Percentiles rank a stretch among this genome's conserved stretches.
phyloP scores from a whole-genome alignment of 2,113 vertebrate genomes.

The Phylloscopus whistleri region DNA sequence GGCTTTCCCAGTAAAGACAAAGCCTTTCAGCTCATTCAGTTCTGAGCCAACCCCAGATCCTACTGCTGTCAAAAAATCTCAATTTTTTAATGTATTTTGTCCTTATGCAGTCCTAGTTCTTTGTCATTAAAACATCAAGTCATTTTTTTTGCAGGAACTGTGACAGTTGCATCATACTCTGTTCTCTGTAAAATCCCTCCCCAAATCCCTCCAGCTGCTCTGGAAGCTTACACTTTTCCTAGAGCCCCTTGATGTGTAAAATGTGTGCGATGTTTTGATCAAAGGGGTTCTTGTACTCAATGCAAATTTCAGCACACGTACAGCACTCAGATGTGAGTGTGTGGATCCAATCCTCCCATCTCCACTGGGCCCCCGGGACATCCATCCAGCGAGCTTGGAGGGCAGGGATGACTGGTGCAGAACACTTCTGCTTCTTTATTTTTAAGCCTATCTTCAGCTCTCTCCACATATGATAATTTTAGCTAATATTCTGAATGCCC shows the following conservation, averaged over 20 bases:
- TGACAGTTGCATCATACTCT: background rate
- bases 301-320: slow-evolving; percentile 18
- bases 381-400: background rate
- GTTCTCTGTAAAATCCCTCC: slow-evolving; percentile 11
- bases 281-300: slow-evolving; percentile 44
- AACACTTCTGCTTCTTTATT: background rate
- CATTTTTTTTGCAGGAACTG: background rate
- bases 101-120: background rate
- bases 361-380: background rate
- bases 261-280: slow-evolving; percentile 16
- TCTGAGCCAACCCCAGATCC: background rate
- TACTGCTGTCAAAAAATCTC: background rate
- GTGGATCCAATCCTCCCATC: background rate
- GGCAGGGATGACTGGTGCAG: background rate
- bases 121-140: background rate
- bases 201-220: slow-evolving; percentile 12
- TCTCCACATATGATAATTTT: background rate
- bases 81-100: background rate
- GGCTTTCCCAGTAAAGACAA: background rate
- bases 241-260: slow-evolving; percentile 44
- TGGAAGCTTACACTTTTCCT: slow-evolving; percentile 5
- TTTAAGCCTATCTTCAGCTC: background rate
- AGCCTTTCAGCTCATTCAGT: background rate
- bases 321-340: background rate
- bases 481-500: background rate